Evolutionary conservation across 2,888 invertebrate species (phyloP), one percentile per base, ranked within the genome.

Genomic region (Uropetala carovei): DNA sequence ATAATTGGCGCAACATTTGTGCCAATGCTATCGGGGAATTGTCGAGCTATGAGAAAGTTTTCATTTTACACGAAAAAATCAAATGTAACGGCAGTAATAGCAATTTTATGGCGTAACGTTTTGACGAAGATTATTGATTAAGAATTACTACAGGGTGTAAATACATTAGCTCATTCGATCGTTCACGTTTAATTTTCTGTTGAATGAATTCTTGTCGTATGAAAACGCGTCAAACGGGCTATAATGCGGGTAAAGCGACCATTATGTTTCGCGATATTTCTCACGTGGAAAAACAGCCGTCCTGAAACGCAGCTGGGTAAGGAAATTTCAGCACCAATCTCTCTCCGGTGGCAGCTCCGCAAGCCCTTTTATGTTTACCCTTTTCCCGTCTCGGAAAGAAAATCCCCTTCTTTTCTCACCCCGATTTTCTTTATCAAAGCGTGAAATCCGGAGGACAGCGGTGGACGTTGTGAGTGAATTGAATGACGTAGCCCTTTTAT

Each of bases 391-490:
- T 27, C 22, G 27, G 27, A 75, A 75, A 75, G 22, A 75, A n/a
- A n/a, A 10, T 27, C 75, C 75, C 13, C 27, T 10, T n/a, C 11
- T 68, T 68, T 11, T 68, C 68, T n/a, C 22, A 27, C 22, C 75
- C 68, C n/a, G 68, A 18, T 68, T 68, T 11, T 22, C 75, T 27
- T 75, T 75, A 75, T 75, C 4, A 75, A 75, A 75, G 75, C 75
- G 75, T 75, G 75, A 75, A 75, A 75, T 75, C 27, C 27, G 75
- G 22, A 75, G 22, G 75, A 75, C 75, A 75, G 22, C 14, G 75
- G 27, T 75, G 75, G 75, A 75, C 75, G 22, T 75, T 75, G 75
- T 75, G 75, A 75, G 75, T n/a, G 75, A 27, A 75, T 75, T 75
- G 75, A 75, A 75, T 75, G 75, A 75, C 75, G 75, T 27, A 75